Percentiles rank a stretch among this genome's conserved stretches.
Evolutionary conservation across 2,113 vertebrate species (phyloP).

Genomic region (Pomatorhinus ruficollis): DNA sequence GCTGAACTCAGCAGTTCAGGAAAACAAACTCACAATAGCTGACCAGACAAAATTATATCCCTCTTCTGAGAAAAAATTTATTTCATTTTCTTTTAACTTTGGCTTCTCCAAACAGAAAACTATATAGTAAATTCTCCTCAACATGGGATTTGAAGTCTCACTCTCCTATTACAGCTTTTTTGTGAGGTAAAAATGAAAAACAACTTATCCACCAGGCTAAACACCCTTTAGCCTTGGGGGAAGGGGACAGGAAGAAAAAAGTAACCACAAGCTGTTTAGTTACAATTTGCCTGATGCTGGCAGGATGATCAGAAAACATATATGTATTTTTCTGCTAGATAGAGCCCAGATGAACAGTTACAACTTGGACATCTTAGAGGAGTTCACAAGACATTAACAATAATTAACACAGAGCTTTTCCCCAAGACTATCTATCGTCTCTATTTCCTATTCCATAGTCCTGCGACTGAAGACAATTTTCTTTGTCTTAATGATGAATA

Average conservation of each 20-base stretch:
- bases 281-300: not conserved
- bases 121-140: not conserved
- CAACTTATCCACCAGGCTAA: not conserved
- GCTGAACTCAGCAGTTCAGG: not conserved
- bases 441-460: not conserved
- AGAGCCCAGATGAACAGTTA: not conserved
- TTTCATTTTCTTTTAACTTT: not conserved
- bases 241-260: accelerated
- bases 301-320: not conserved
- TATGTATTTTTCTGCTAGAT: not conserved
- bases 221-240: not conserved
- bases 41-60: not conserved
- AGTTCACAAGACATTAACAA: not conserved
- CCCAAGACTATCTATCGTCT: not conserved
- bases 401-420: not conserved
- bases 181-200: not conserved
- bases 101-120: not conserved
- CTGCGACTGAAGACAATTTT: not conserved
- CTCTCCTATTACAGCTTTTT: not conserved
- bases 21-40: not conserved
- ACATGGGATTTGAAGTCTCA: not conserved
- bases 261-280: not conserved
- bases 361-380: not conserved
- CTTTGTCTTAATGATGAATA: not conserved
- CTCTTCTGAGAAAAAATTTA: not conserved